Percentiles rank a stretch among this genome's conserved stretches.
These are phyloP conservation scores for Allygus modestus DNA, from an alignment of 2,888 invertebrate genomes.

Conservation along the genomic window DNA sequence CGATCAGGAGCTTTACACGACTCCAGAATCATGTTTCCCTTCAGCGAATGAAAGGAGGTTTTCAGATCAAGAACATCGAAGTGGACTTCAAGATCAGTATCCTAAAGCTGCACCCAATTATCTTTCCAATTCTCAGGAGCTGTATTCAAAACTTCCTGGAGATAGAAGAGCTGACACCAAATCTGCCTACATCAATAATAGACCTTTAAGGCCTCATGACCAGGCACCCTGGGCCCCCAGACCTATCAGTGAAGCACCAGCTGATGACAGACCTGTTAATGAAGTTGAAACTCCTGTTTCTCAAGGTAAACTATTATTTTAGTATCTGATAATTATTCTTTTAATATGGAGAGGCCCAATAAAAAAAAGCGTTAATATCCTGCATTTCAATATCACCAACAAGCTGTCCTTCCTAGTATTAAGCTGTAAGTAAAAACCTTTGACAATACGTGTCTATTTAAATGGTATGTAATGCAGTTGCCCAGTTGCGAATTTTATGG, in stretches of 20 bases:
- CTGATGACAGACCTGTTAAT: slow-evolving; percentile 4
- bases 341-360: too few relatives aligned
- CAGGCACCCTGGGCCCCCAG: neutral
- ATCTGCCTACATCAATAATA: neutral
- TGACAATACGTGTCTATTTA: too few relatives aligned
- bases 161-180: slow-evolving; percentile 5
- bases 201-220: neutral
- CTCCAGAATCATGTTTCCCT: neutral
- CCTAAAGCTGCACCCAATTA: neutral
- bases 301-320: slow-evolving; percentile 15
- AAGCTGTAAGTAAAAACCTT: too few relatives aligned
- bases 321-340: neutral
- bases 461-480: too few relatives aligned
- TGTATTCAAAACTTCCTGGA: slow-evolving; percentile 17
- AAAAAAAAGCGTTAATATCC: too few relatives aligned
- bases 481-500: too few relatives aligned
- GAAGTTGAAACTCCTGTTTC: slow-evolving; percentile 43
- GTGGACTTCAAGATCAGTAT: neutral
- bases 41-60: neutral
- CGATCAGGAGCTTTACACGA: slow-evolving; percentile 6
- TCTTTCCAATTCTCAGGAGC: slow-evolving; percentile 40
- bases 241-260: neutral
- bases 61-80: neutral
- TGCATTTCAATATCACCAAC: too few relatives aligned
- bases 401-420: too few relatives aligned